These are phyloP conservation scores for Calliphora vomitoria DNA, from an alignment of 2,888 invertebrate genomes.

Conservation along the genomic window DNA sequence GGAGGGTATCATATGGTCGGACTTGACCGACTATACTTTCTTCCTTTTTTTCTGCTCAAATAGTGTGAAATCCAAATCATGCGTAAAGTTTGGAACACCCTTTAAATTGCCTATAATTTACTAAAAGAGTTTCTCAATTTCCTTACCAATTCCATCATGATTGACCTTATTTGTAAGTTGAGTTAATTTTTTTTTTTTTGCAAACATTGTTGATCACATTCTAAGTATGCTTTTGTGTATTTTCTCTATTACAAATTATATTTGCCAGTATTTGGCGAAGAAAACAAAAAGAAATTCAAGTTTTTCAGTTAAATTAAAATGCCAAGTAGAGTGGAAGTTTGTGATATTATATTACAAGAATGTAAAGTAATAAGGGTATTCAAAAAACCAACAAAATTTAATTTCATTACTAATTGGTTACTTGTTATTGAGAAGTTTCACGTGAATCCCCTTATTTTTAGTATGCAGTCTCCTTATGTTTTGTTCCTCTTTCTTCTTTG, in stretches of 20 bases:
- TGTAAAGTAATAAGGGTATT: constrained; percentile 15
- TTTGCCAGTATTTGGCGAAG: constrained; percentile 27
- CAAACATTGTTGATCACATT: neutral
- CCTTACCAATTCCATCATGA: neutral
- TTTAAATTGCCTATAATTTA: too few species aligned
- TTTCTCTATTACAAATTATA: constrained; percentile 11
- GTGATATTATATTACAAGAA: constrained; percentile 79
- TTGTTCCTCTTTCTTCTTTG: constrained; percentile 7
- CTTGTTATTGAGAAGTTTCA: neutral
- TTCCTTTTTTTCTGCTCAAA: too few species aligned
- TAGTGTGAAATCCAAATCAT: too few species aligned
- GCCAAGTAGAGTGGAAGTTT: constrained; percentile 83
- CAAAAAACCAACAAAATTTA: neutral
- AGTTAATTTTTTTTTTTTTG: neutral
- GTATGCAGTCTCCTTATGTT: neutral
- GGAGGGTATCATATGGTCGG: too few species aligned
- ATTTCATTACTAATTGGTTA: too few species aligned
- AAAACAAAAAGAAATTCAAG: constrained; percentile 45
- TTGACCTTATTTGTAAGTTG: neutral
- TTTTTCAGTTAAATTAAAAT: constrained; percentile 81
- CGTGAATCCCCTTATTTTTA: neutral
- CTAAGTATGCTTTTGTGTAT: neutral
- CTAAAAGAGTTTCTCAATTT: too few species aligned
- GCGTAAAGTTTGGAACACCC: too few species aligned
- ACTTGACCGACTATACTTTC: too few species aligned